Evolutionary conservation across 1,140 invertebrate species (phyloP), one percentile per base, ranked within the genome.

Genomic region (Pogonus chalceus): DNA sequence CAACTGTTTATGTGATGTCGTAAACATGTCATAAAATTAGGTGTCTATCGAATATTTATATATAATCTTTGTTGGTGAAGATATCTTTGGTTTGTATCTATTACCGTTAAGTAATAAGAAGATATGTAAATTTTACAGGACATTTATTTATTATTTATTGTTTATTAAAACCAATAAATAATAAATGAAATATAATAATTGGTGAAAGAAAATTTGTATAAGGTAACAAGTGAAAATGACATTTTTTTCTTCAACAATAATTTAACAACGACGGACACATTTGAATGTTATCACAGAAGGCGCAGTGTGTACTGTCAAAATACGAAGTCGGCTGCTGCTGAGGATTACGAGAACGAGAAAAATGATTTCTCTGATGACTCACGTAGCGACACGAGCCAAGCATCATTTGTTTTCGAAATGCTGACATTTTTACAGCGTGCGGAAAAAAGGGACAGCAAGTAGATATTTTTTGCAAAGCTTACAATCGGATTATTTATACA

Each of bases 301-400:
- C 37, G 18, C 9, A 43, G 37, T 43, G 37, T 43, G 37, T 43
- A 43, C 37, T 43, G 37, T 43, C 37, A 43, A 43, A 43, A 43
- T 43, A 43, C 37, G 37, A 43, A 7, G 37, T 43, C 37, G 37
- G 37, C 37, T 43, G 7, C 37, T 16, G 18, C 7, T 10, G 37
- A 9, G 37, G 37, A 43, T 43, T 43, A 43, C 37, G 37, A 43
- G 18, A 43, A 18, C 7, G 37, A 43, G 37, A 43, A 43, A 43
- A 43, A 43, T 43, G 37, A 43, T 43, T 43, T 43, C 37, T 12
- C 9, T 43, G 37, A 43, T 43, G 37, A 43, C 37, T 43, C 37
- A 43, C 37, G 37, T 43, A 43, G 37, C 37, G 37, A 43, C 37
- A 43, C 37, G 37, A 43, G 37, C 37, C 37, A 43, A 43, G 18